Evolutionary conservation across 2,113 vertebrate genomes (phyloP).

Genomic region (Poecile atricapillus): DNA sequence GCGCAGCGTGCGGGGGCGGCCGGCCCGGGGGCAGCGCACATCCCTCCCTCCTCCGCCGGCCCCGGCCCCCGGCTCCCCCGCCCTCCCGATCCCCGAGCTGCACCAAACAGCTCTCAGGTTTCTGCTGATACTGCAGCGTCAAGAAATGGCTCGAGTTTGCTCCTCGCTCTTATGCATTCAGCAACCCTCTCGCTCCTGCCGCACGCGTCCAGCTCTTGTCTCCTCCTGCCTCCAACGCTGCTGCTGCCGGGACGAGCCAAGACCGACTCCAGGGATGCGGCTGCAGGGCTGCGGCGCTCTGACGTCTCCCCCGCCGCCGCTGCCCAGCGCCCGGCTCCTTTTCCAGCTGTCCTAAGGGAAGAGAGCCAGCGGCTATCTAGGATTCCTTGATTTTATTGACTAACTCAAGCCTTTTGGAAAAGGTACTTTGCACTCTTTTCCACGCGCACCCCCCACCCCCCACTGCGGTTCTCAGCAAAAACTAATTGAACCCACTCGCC

Average conservation of each 20-base stretch:
- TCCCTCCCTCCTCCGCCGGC: background rate
- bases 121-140: constrained; percentile 93
- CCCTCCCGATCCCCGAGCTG: constrained; percentile 53
- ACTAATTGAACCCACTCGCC: constrained; percentile 71
- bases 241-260: constrained; percentile 43
- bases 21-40: background rate
- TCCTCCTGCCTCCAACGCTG: background rate
- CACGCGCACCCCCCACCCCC: background rate
- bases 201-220: constrained; percentile 32
- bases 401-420: constrained; percentile 6
- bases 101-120: constrained; percentile 80
- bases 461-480: constrained; percentile 58
- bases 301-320: constrained; percentile 23
- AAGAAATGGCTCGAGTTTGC: constrained; percentile 86
- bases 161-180: constrained; percentile 75
- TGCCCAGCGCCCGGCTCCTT: background rate
- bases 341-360: constrained; percentile 12
- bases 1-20: background rate
- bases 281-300: constrained; percentile 23
- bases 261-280: constrained; percentile 12
- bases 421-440: constrained; percentile 15
- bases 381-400: background rate
- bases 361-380: background rate
- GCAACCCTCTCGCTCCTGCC: constrained; percentile 49
- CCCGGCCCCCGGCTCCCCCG: background rate